These are phyloP conservation scores for Amiota minor DNA, from an alignment of 2,888 invertebrate genomes.

Conservation along the genomic window DNA sequence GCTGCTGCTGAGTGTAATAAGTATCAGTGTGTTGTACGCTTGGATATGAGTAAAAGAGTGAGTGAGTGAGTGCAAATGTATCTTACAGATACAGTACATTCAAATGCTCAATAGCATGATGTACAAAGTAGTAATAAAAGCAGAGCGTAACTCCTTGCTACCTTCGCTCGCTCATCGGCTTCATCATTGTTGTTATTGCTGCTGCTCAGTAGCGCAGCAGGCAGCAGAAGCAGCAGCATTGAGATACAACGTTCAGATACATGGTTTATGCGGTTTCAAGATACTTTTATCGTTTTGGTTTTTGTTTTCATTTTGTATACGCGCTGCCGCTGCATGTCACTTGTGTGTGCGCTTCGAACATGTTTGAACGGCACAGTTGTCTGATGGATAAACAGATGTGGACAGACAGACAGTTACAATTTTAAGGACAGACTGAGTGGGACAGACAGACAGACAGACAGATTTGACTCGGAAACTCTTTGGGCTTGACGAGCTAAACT, in stretches of 20 bases:
- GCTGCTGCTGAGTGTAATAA: conserved; percentile 10
- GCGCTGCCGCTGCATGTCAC: too few species aligned
- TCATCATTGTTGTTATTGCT: conserved; percentile 32
- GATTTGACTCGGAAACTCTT: not conserved
- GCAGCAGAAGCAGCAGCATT: conserved; percentile 3
- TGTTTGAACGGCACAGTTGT: conserved; percentile 5
- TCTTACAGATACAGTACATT: not conserved
- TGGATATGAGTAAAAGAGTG: not conserved
- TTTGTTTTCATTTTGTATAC: conserved; percentile 29
- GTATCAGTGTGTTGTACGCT: too few species aligned
- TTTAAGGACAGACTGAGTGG: not conserved
- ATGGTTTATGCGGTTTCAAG: conserved; percentile 17
- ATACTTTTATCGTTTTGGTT: conserved; percentile 6
- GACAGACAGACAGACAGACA: not conserved
- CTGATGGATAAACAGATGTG: too few species aligned
- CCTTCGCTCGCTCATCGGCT: conserved; percentile 2
- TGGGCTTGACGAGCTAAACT: conserved; percentile 8
- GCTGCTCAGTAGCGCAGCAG: conserved; percentile 29
- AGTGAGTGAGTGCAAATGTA: not conserved
- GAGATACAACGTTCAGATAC: conserved; percentile 13
- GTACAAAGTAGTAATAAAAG: not conserved
- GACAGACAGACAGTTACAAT: too few species aligned
- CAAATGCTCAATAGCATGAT: not conserved
- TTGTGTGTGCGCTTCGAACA: conserved; percentile 20
- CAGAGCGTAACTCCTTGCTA: not conserved